Evolutionary conservation across 2,797 vertebrate genomes (phyloP).

Genomic region (Chelmon rostratus): DNA sequence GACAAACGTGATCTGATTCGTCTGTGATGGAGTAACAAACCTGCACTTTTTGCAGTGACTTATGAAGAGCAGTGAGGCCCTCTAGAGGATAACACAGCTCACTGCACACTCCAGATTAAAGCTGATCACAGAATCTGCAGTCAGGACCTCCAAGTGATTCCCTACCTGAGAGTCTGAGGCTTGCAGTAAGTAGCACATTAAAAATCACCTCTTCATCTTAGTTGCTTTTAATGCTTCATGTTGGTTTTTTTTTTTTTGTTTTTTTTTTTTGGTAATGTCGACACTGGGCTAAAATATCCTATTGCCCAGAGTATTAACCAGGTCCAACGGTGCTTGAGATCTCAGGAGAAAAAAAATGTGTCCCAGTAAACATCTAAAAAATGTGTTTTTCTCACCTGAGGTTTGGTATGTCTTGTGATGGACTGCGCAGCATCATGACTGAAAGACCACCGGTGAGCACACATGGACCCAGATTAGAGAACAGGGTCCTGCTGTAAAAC

Average conservation of each 20-base stretch:
- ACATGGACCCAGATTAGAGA: background rate
- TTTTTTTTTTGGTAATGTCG: background rate
- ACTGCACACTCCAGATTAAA: conserved; percentile 4
- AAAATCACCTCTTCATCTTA: background rate
- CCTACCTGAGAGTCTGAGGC: background rate
- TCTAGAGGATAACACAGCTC: conserved; percentile 49
- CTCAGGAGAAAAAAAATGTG: background rate
- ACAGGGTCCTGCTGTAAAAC: background rate
- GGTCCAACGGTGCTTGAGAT: no score
- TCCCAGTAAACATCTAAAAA: background rate
- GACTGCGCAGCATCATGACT: background rate
- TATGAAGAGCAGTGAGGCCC: conserved; percentile 39
- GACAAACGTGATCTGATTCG: background rate
- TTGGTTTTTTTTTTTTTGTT: background rate
- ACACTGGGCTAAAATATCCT: background rate
- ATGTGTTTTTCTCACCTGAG: background rate
- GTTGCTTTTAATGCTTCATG: background rate
- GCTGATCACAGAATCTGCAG: background rate
- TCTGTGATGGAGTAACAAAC: background rate
- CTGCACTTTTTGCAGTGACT: background rate
- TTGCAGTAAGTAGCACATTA: background rate
- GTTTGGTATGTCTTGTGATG: background rate
- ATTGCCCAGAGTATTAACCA: no score
- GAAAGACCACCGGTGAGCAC: background rate
- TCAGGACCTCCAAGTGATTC: background rate